Conservation (phyloP, 2,888 invertebrate genomes). For the Drosophila melanosoma region DNA sequence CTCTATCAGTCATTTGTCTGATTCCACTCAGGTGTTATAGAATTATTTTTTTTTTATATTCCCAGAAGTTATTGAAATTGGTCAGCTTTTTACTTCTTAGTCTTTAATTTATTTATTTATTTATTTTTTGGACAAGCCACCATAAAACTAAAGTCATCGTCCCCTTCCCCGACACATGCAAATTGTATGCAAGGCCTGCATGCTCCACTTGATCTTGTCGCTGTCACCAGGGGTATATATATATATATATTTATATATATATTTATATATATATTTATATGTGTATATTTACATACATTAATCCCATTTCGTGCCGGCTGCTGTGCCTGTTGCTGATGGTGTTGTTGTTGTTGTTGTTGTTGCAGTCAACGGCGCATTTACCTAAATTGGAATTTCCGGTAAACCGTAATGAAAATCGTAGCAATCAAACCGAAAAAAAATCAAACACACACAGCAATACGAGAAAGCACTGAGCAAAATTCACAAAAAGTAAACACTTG, state of each 20-base stretch:
- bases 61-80: background rate
- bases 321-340: constrained; percentile 32
- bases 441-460: constrained; percentile 34
- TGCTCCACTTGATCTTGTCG: constrained; percentile 80
- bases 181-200: constrained; percentile 66
- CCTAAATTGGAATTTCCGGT: constrained; percentile 85
- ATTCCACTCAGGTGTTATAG: constrained; percentile 40
- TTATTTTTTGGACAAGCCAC: constrained; percentile 35
- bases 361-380: constrained; percentile 82
- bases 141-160: constrained; percentile 24
- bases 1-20: constrained; percentile 3
- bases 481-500: constrained; percentile 23
- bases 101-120: background rate
- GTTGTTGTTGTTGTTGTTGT: constrained; percentile 35
- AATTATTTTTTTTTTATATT: constrained; percentile 8
- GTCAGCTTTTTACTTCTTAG: background rate
- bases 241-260: constrained; percentile 9
- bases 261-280: constrained; percentile 9
- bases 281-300: constrained; percentile 36
- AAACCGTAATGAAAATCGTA: constrained; percentile 80
- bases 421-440: constrained; percentile 71
- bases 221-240: constrained; percentile 67
- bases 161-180: constrained; percentile 43
- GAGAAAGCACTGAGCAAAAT: constrained; percentile 38
- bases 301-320: constrained; percentile 61